Evolutionary conservation across 2,888 invertebrate species (phyloP), one percentile per base, ranked within the genome.

Genomic region (Drosophila mimetica): DNA sequence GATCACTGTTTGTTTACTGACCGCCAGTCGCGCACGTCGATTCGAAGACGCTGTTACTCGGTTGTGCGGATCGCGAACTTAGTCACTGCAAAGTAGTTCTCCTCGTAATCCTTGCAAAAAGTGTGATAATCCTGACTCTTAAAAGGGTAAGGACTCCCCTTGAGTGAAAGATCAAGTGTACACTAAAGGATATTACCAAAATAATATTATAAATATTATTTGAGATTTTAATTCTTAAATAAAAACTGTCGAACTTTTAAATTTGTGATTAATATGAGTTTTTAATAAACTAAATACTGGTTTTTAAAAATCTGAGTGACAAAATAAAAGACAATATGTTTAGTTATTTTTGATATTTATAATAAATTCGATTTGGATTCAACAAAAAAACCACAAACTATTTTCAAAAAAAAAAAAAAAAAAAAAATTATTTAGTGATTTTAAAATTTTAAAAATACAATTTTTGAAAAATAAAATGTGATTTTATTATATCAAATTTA

Each of bases 11-110:
- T 77, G 78, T 64, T 85, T 67, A 76, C 63, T 83, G 78, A 67
- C 65, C 66, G 82, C 75, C 86, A 82, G 82, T 82, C 79, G 85
- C 75, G 84, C 79, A 79, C 84, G 78, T 80, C 84, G 76, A 84
- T 70, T 84, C 84, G 83, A 80, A 82, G 81, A 84, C 81, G 84
- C 55, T 65, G 86, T 76, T 63, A 67, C 75, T 74, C 61, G 83
- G 53, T 77, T 54, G 64, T 58, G 32, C 52, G 22, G 36, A 75
- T 76, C 66, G 84, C 82, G 69, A 44, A 70, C n/a, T 28, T 5
- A 13, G 42, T 64, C 32, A 18, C 11, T 34, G 48, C n/a, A 48
- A 32, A 32, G 11, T 11, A 61, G 30, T 57, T 58, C 30, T 34
- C 9, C 54, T n/a, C 16, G 22, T 6, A 16, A 25, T 47, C 20